A percentile compares a stretch with the other conserved stretches of the same genome.
Conservation (phyloP, 2,888 invertebrate species). For the Sarcophaga subvicina region DNA sequence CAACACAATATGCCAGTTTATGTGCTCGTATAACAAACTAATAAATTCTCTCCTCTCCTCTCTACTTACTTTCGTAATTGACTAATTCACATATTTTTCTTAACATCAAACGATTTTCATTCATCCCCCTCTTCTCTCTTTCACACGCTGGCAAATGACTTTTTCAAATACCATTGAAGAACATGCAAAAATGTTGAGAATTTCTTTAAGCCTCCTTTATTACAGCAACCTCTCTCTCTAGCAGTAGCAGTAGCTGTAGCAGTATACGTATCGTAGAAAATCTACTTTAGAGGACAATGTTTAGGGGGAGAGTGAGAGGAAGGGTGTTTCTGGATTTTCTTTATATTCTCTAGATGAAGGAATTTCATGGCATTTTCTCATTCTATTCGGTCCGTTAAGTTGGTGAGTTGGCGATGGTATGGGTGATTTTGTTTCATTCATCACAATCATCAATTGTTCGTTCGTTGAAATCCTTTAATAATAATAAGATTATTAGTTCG, state of each 20-base stretch:
- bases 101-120: conserved; percentile 1
- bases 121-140: background rate
- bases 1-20: background rate
- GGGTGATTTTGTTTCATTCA: conserved; percentile 9
- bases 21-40: conserved; percentile 36
- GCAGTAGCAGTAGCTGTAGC: no score
- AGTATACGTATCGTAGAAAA: no score
- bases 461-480: conserved; percentile 77
- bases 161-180: conserved; percentile 53
- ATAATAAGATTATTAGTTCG: conserved; percentile 81
- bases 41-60: conserved; percentile 53
- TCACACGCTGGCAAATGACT: conserved; percentile 17
- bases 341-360: conserved; percentile 9
- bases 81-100: conserved; percentile 68
- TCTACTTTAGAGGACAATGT: background rate
- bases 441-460: conserved; percentile 60
- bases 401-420: background rate
- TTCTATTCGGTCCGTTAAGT: background rate
- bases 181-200: conserved; percentile 63
- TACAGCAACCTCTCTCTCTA: conserved; percentile 1
- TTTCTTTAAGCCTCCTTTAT: conserved; percentile 59
- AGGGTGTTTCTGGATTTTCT: conserved; percentile 25
- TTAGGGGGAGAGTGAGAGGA: background rate
- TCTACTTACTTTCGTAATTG: conserved; percentile 59
- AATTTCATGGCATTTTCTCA: conserved; percentile 40